Evolutionary conservation across 2,113 vertebrate species (phyloP), one percentile per base, ranked within the genome.

Genomic region (Ictalurus punctatus): DNA sequence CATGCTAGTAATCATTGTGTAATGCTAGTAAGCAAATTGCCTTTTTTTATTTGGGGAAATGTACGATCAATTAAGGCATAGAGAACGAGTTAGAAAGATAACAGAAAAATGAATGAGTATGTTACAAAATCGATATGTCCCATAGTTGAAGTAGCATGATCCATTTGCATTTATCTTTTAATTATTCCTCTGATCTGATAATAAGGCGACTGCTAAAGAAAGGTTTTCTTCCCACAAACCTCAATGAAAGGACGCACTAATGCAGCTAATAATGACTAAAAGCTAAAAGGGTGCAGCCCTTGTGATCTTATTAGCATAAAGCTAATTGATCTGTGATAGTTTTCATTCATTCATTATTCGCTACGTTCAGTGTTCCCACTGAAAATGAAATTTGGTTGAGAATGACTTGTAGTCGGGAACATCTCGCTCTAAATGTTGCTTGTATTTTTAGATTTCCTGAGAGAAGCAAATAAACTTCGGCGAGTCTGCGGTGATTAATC

Each of bases 401-500:
- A 44, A 25, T 14, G 4, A 84, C 6, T 4, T 34, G 0, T 74
- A 58, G 48, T 37, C 37, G 6, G 40, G 19, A n/a, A 61, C 23
- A 3, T 58, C 4, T 19, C 76, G 69, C 34, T 63, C 19, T 30
- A 44, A 86, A 79, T 78, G 58, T 79, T 86, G 85, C 85, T 86
- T 27, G 14, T 79, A 61, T 78, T 78, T 79, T 79, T 79, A 74
- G 44, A 54, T 65, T 82, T 65, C 27, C 78, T 59, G 78, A 58
- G 69, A 86, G 71, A 85, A 88, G 34, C 58, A 80, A 89, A 79
- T 37, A 79, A 80, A 79, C 71, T 69, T 80, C 56, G 14, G 69
- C 27, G 74, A 25, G 85, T 83, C 48, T 67, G 30, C 52, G 27
- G 69, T 84, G 59, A 89, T 90, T 79, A 90, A 89, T 87, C 90